Conservation (phyloP, 1,140 invertebrate genomes). For the Nixonia krombeini region DNA sequence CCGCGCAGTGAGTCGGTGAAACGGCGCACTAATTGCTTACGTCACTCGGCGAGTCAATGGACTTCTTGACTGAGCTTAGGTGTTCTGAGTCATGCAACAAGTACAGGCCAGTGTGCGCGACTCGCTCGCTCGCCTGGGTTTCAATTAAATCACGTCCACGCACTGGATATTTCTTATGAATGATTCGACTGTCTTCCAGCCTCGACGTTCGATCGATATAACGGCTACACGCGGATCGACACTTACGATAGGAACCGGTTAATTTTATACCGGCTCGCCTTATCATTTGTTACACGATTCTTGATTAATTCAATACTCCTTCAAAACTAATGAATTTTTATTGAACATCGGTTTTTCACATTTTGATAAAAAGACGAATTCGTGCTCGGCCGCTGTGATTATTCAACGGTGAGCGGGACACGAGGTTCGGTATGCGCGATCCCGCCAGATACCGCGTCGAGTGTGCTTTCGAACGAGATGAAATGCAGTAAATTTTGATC, state of each 20-base stretch:
- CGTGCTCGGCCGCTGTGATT: too few species aligned
- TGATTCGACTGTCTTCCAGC: constrained; percentile 30
- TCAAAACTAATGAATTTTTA: too few species aligned
- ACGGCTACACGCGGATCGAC: constrained; percentile 16
- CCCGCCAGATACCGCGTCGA: too few species aligned
- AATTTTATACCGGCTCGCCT: constrained; percentile 24
- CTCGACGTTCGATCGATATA: constrained; percentile 28
- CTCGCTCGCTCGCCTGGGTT: constrained; percentile 30
- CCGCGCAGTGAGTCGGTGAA: constrained; percentile 61
- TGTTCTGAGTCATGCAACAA: constrained; percentile 54
- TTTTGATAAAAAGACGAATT: too few species aligned
- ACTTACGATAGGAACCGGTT: constrained; percentile 28
- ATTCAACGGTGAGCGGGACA: too few species aligned
- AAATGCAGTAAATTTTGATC: too few species aligned
- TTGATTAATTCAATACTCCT: too few species aligned
- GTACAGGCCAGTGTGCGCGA: constrained; percentile 1
- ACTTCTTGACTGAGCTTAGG: constrained; percentile 50
- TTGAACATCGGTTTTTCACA: too few species aligned
- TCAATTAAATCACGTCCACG: constrained; percentile 59
- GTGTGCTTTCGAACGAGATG: too few species aligned
- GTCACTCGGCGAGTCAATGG: constrained; percentile 67
- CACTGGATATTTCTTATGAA: constrained; percentile 57
- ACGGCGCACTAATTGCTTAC: constrained; percentile 69
- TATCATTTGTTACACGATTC: too few species aligned
- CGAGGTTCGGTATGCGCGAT: too few species aligned